These are phyloP conservation scores for Arenicola marina DNA, from an alignment of 2,888 invertebrate species.

Conservation along the genomic window DNA sequence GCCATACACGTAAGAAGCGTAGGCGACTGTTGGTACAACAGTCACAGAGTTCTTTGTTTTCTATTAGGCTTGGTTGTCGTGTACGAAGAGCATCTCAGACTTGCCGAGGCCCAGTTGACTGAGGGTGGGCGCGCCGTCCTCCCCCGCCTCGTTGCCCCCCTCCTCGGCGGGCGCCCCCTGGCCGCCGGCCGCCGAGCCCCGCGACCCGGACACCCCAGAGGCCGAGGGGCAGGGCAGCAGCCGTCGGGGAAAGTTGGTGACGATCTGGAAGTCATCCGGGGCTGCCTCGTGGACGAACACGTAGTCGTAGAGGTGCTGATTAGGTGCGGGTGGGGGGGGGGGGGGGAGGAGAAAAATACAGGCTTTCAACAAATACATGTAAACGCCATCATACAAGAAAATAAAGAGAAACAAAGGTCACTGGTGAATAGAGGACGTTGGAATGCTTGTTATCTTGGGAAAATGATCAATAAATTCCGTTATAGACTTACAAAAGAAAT, in stretches of 20 bases:
- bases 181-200: conserved; percentile 74
- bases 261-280: conserved; percentile 92
- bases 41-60: too few species aligned
- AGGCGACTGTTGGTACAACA: too few species aligned
- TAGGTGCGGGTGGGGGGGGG: too few species aligned
- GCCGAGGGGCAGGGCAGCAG: conserved; percentile 72
- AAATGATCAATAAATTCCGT: too few species aligned
- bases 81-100: conserved; percentile 90
- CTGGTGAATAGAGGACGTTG: neutral
- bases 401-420: neutral
- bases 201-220: conserved; percentile 63
- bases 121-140: conserved; percentile 68
- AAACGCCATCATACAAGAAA: neutral
- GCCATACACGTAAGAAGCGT: too few species aligned
- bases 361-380: neutral
- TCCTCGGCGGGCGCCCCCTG: conserved; percentile 46
- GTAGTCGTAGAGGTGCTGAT: conserved; percentile 90
- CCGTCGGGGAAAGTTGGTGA: conserved; percentile 92
- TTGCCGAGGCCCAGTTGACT: conserved; percentile 81
- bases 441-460: neutral
- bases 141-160: neutral
- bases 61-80: conserved; percentile 83
- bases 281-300: conserved; percentile 93
- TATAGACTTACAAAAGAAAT: too few species aligned
- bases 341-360: conserved; percentile 57